Conservation (phyloP, 2,888 invertebrate species). For the Pterostichus niger region DNA sequence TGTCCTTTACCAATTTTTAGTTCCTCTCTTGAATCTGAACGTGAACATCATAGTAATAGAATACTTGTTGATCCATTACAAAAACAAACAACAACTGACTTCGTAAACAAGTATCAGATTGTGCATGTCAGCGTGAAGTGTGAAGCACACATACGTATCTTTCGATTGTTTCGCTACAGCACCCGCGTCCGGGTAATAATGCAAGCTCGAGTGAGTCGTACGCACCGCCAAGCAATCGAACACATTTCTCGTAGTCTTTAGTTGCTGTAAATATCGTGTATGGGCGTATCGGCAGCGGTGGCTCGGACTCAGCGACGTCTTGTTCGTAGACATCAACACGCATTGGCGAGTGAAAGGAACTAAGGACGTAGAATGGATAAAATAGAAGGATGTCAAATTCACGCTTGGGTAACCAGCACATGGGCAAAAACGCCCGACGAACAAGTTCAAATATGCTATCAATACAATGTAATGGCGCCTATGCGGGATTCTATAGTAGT, state of each 20-base stretch:
- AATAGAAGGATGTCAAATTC: not conserved
- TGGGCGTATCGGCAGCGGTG: not conserved
- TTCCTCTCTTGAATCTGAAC: too few species aligned
- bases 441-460: too few species aligned
- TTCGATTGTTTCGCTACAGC: slow-evolving; percentile 17
- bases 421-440: too few species aligned
- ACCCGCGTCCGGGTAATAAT: slow-evolving; percentile 27
- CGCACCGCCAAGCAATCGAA: slow-evolving; percentile 1
- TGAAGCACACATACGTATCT: slow-evolving; percentile 1
- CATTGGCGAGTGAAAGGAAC: too few species aligned
- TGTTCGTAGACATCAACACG: too few species aligned
- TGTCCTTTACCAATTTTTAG: too few species aligned
- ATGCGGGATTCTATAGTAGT: not conserved
- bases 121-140: not conserved
- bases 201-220: slow-evolving; percentile 16
- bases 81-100: not conserved
- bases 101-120: slow-evolving; percentile 2
- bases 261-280: not conserved
- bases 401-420: not conserved
- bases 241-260: not conserved
- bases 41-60: not conserved
- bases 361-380: too few species aligned
- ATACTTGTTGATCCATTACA: not conserved
- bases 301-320: too few species aligned
- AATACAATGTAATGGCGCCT: too few species aligned